These are phyloP conservation scores for Tetraodon nigroviridis DNA, from an alignment of 2,113 vertebrate species.

Conservation along the genomic window DNA sequence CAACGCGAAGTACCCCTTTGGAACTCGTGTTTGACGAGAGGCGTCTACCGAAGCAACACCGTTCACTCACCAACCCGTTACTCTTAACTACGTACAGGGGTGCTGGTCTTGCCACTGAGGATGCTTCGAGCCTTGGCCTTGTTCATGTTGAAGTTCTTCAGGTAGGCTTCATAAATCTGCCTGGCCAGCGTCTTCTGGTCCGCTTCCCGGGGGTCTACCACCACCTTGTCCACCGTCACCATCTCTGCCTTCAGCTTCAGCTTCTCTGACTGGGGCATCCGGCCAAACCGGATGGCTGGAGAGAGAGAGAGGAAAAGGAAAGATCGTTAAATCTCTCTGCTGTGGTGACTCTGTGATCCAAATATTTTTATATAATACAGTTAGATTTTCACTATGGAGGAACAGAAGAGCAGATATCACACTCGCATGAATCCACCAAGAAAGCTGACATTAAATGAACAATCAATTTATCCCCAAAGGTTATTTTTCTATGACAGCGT, in stretches of 20 bases:
- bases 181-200: constrained; percentile 91
- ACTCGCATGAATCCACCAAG: too few species aligned
- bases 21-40: not conserved
- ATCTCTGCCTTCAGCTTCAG: constrained; percentile 94
- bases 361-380: too few species aligned
- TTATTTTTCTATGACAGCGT: constrained; percentile 46
- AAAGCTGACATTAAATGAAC: too few species aligned
- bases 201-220: constrained; percentile 80
- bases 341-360: too few species aligned
- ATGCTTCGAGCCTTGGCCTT: constrained; percentile 94
- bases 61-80: constrained; percentile 42
- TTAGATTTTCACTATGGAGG: too few species aligned
- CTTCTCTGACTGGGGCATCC: constrained; percentile 98
- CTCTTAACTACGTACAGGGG: constrained; percentile 79
- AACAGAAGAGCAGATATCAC: too few species aligned
- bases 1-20: too few species aligned
- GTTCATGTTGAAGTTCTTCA: constrained; percentile 99
- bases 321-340: not conserved
- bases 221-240: constrained; percentile 80
- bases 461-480: not conserved
- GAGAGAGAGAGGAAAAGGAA: constrained; percentile 13
- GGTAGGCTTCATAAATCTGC: constrained; percentile 92
- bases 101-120: constrained; percentile 90
- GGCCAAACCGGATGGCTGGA: constrained; percentile 93
- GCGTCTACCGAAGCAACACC: constrained; percentile 3